Conservation (phyloP, 2,797 vertebrate genomes). For the Paratrypauchen microcephalus region DNA sequence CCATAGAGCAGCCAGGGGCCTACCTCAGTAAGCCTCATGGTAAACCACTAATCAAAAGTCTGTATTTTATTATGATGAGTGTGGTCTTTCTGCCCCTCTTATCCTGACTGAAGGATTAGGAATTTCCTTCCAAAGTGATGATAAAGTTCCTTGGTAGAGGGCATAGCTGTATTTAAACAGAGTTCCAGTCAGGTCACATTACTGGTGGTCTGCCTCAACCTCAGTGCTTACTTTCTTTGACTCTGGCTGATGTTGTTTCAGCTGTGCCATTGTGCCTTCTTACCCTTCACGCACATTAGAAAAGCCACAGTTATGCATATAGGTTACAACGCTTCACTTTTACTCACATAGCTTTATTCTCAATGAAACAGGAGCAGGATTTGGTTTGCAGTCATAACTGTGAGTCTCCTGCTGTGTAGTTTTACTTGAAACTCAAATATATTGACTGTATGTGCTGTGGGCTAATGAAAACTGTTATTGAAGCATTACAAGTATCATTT, state of each 20-base stretch:
- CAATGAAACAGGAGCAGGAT: constrained; percentile 30
- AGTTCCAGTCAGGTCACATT: constrained; percentile 2
- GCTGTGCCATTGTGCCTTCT: constrained; percentile 6
- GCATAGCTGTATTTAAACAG: neutral
- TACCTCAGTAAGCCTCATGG: neutral
- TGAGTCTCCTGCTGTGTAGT: constrained; percentile 22
- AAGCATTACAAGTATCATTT: neutral
- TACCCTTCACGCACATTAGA: constrained; percentile 5
- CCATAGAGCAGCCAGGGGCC: neutral
- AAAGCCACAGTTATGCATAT: constrained; percentile 10
- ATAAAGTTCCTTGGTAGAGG: neutral
- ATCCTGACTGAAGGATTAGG: neutral
- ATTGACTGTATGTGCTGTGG: too few relatives aligned
- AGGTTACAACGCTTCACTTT: neutral
- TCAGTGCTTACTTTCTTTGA: constrained; percentile 4
- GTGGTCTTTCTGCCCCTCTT: neutral
- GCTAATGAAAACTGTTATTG: neutral
- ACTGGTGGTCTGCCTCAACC: neutral
- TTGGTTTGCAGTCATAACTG: constrained; percentile 29
- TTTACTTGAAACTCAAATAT: constrained; percentile 35
- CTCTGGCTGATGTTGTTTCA: constrained; percentile 3
- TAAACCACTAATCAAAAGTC: neutral
- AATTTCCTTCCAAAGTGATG: constrained; percentile 12
- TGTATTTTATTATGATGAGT: neutral
- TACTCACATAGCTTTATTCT: constrained; percentile 15